Evolutionary conservation across 2,113 vertebrate genomes (phyloP).

Genomic region (Chaetodon trifascialis): DNA sequence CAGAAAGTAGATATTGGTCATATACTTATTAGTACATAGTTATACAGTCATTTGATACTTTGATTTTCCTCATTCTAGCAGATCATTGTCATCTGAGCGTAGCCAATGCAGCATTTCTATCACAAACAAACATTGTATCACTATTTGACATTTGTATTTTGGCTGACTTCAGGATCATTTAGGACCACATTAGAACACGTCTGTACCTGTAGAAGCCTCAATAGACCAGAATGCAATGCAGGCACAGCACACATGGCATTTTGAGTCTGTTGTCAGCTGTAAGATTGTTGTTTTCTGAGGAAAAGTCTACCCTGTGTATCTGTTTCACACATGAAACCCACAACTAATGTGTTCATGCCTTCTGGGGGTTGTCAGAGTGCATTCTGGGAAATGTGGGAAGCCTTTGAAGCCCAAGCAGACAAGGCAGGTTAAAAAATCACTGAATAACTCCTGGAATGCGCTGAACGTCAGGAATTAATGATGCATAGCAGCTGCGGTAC

Average conservation of each 20-base stretch:
- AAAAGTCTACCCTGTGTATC: background rate
- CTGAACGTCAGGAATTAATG: background rate
- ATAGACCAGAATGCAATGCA: constrained; percentile 8
- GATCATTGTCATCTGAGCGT: background rate
- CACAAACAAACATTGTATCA: background rate
- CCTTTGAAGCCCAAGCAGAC: background rate
- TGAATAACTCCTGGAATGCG: background rate
- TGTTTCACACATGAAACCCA: background rate
- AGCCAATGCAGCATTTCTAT: background rate
- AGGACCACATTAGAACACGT: background rate
- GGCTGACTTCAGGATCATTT: background rate
- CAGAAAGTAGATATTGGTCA: background rate
- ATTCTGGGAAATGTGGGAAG: background rate
- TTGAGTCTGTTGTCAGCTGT: background rate
- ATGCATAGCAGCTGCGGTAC: background rate
- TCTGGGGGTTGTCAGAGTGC: background rate
- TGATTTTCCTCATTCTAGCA: background rate
- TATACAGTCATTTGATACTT: background rate
- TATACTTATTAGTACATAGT: too few relatives aligned
- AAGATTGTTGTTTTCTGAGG: background rate
- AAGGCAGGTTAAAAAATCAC: constrained; percentile 9
- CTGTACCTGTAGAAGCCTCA: background rate
- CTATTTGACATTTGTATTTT: background rate
- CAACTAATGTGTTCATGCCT: background rate
- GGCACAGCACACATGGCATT: background rate